Evolutionary conservation across 2,797 vertebrate genomes (phyloP), one percentile per base, ranked within the genome.

Genomic region (Brachymystax lenok): DNA sequence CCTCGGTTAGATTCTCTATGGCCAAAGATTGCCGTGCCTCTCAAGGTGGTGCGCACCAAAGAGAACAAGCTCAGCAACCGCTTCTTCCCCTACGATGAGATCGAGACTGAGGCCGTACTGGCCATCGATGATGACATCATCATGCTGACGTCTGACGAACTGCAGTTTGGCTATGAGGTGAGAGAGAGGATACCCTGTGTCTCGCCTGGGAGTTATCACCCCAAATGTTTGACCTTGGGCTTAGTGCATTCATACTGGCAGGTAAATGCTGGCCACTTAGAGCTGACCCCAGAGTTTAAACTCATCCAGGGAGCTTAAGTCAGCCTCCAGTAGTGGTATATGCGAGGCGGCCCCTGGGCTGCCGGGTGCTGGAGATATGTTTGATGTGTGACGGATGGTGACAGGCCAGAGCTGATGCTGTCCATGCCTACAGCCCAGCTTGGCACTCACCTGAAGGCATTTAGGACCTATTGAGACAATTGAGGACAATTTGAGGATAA

Each of bases 61-160:
- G 98, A 99, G 88, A 99, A 99, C 92, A 99, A 99, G 82, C 91
- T 99, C 66, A 99, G 98, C 79, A 99, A 99, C 85, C 97, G 98
- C 27, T 99, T 99, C 93, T 99, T 98, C 88, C 98, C 98, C 0
- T 99, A 98, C 0, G 96, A 98, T 35, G 98, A 99, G 85, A 99
- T 99, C 1, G 97, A 99, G 93, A 99, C 98, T 0, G 98, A 99
- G 88, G 98, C 97, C 0, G 98, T 99, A 71, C 88, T 99, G 69
- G 98, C 98, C 12, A 99, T 99, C 1, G 98, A 99, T 68, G 98
- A 99, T 76, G 98, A 99, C 84, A 99, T 99, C 92, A 99, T 99
- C 71, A 99, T 99, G 98, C 90, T 99, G 80, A 99, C 98, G 10
- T 98, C 98, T 1, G 98, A 99, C 68, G 98, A 99, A 81, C 94